phyloP scores from a whole-genome alignment of 1,140 invertebrate genomes.

The Pomacea maculata region DNA sequence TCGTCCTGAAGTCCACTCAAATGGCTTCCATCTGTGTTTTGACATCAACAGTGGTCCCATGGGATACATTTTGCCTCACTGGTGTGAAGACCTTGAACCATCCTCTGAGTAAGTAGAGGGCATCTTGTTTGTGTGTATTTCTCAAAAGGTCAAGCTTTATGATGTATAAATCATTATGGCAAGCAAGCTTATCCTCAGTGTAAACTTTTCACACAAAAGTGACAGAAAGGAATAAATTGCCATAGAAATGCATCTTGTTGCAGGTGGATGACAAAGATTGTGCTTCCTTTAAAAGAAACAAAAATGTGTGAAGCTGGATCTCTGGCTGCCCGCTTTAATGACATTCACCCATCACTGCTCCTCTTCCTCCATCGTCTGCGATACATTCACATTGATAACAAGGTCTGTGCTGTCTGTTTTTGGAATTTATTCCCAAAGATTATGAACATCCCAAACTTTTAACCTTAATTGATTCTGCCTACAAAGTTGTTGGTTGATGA shows the following conservation, averaged over 20 bases:
- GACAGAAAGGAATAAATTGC: neutral
- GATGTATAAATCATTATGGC: no score
- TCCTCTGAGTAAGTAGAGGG: slow-evolving; percentile 27
- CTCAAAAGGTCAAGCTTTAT: no score
- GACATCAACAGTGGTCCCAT: slow-evolving; percentile 61
- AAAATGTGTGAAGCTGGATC: slow-evolving; percentile 46
- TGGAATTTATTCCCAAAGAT: no score
- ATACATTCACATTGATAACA: slow-evolving; percentile 57
- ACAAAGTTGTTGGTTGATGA: no score
- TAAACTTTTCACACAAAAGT: neutral
- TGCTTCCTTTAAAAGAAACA: slow-evolving; percentile 54
- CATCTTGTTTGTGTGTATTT: neutral
- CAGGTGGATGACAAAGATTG: slow-evolving; percentile 60
- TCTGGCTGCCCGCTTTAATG: slow-evolving; percentile 59
- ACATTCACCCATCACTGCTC: slow-evolving; percentile 61
- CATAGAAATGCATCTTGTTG: slow-evolving; percentile 8
- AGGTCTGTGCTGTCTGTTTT: slow-evolving; percentile 34
- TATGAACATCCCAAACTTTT: no score
- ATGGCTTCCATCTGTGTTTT: slow-evolving; percentile 64
- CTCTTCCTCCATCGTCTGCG: slow-evolving; percentile 60
- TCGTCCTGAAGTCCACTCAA: slow-evolving; percentile 65
- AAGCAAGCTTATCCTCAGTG: no score
- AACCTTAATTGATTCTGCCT: no score
- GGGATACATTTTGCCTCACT: slow-evolving; percentile 65
- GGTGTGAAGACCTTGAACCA: slow-evolving; percentile 39